Base-by-base conservation (phyloP, 2,888 invertebrate species). In the Euspilapteryx auroguttella region DNA sequence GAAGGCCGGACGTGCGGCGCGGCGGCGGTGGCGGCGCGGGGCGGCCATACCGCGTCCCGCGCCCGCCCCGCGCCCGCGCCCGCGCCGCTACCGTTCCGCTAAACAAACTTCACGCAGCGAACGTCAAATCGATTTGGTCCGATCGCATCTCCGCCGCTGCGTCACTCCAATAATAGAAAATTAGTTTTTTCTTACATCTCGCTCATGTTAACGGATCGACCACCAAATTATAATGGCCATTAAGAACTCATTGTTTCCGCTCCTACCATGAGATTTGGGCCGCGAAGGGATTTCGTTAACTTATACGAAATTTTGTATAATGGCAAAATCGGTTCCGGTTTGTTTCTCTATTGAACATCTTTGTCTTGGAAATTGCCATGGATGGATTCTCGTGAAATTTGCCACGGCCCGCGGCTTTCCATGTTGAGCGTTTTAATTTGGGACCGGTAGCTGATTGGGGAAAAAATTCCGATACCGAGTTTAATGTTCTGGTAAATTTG, bases 21-120 rank as follows among this genome's bases (percentile, higher is more conserved):
- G 36, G 48, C 44, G 47, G 51, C 51, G 49, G 50, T 49, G 57
- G 48, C 49, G 49, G 45, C 33, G 44, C n/a, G n/a, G n/a, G n/a
- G n/a, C n/a, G n/a, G n/a, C n/a, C n/a, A n/a, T n/a, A n/a, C n/a
- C n/a, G n/a, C n/a, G n/a, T n/a, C n/a, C n/a, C n/a, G 51, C 56
- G 56, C 58, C 55, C 44, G 54, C 49, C 51, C 47, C 38, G 39
- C 40, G 24, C 25, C 22, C 28, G 15, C 11, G 17, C 24, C 34
- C 35, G 30, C 30, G 35, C 28, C 34, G 55, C 62, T 55, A 54
- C 53, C 57, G 66, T 65, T 65, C 61, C 61, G 52, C 64, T 71
- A 69, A 71, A 68, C 73, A 71, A 73, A 73, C 69, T 63, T 69
- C 68, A 71, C 66, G 69, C 63, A 51, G 53, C 51, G 54, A 50